Evolutionary conservation across 2,113 vertebrate genomes (phyloP).

Genomic region (Arizona elegans): DNA sequence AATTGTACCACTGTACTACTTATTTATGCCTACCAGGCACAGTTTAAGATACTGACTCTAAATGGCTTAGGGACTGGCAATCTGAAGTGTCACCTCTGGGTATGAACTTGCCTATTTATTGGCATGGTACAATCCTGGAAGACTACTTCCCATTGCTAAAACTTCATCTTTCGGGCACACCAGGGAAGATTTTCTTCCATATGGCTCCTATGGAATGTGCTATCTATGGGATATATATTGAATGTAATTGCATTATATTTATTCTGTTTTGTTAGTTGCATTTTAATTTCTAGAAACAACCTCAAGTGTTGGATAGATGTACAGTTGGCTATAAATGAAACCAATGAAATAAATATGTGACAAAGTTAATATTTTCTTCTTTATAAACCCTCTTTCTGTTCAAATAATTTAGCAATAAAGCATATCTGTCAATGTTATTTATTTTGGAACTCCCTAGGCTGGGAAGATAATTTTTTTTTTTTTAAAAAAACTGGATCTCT

Average conservation of each 20-base stretch:
- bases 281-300: not conserved
- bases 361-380: not conserved
- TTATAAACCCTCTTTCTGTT: not conserved
- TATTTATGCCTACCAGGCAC: not conserved
- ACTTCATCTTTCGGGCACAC: not conserved
- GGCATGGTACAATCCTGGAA: not conserved
- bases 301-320: not conserved
- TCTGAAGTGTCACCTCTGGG: not conserved
- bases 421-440: not conserved
- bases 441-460: no score
- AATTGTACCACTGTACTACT: not conserved
- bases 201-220: not conserved
- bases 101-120: not conserved
- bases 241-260: not conserved
- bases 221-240: not conserved
- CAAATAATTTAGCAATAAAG: not conserved
- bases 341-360: not conserved
- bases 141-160: not conserved
- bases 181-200: not conserved
- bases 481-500: not conserved
- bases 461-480: not conserved
- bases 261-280: not conserved
- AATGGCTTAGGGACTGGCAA: not conserved
- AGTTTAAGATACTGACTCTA: not conserved
- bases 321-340: not conserved